These are phyloP conservation scores for Toxotes lorentzi DNA, from an alignment of 2,797 vertebrate species.

Conservation along the genomic window DNA sequence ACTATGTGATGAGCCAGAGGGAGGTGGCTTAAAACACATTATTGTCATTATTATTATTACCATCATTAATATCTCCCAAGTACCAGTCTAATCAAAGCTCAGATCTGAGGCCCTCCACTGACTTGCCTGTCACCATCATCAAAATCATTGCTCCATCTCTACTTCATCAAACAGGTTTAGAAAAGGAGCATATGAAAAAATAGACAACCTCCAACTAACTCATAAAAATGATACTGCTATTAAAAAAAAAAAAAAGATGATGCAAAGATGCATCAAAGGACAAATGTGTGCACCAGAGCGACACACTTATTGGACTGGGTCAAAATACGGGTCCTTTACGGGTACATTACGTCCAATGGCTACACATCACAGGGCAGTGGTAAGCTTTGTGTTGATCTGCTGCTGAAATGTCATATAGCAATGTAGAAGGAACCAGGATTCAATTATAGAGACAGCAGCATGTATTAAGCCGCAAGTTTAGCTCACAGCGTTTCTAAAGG, in stretches of 20 bases:
- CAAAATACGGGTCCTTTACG: slow-evolving; percentile 19
- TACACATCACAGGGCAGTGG: slow-evolving; percentile 76
- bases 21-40: slow-evolving; percentile 14
- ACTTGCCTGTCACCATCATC: slow-evolving; percentile 19
- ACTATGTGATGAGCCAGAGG: background rate
- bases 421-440: slow-evolving; percentile 1
- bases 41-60: background rate
- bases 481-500: background rate
- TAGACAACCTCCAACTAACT: slow-evolving; percentile 19
- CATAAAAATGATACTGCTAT: slow-evolving; percentile 11
- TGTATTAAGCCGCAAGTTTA: slow-evolving; percentile 9
- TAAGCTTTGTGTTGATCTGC: slow-evolving; percentile 62
- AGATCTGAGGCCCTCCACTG: slow-evolving; percentile 12
- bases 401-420: background rate
- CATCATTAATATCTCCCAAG: slow-evolving; percentile 5
- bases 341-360: slow-evolving; percentile 26
- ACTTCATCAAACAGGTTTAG: slow-evolving; percentile 23
- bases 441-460: slow-evolving; percentile 14
- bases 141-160: background rate
- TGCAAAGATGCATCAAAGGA: slow-evolving; percentile 34
- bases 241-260: background rate
- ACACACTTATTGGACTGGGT: slow-evolving; percentile 8
- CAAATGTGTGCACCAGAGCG: background rate
- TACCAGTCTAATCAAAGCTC: slow-evolving; percentile 11
- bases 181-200: slow-evolving; percentile 38